phyloP scores from a whole-genome alignment of 2,113 vertebrate species.

The Solea senegalensis region DNA sequence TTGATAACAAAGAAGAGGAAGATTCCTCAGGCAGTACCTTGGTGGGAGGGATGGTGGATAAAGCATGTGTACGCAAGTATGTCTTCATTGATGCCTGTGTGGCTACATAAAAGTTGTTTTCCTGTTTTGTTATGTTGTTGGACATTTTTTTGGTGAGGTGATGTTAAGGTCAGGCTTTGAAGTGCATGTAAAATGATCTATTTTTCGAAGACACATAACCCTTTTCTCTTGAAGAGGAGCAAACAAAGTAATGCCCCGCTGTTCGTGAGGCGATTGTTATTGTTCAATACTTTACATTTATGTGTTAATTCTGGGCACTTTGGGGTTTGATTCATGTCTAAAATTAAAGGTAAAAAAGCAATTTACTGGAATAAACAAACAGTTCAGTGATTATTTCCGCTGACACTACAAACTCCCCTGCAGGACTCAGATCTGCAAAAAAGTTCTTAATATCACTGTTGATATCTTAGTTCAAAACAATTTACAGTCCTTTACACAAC shows the following conservation, averaged over 20 bases:
- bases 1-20: constrained; percentile 31
- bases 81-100: not conserved
- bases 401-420: too few species aligned
- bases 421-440: too few species aligned
- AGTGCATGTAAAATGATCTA: constrained; percentile 1
- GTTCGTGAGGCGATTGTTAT: not conserved
- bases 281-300: not conserved
- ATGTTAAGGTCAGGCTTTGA: constrained; percentile 51
- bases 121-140: not conserved
- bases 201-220: constrained; percentile 2
- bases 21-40: constrained; percentile 33
- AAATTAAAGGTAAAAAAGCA: too few species aligned
- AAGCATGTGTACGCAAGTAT: constrained; percentile 17
- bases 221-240: not conserved
- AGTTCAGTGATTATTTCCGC: too few species aligned
- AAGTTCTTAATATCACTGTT: too few species aligned
- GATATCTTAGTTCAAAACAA: too few species aligned
- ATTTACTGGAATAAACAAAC: too few species aligned
- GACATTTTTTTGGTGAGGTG: constrained; percentile 17
- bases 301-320: too few species aligned
- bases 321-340: too few species aligned
- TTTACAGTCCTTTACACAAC: too few species aligned
- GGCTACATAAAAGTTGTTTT: not conserved
- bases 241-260: not conserved
- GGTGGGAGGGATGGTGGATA: constrained; percentile 1